Base-by-base conservation (phyloP, 1,140 invertebrate species). In the Eueides isabella region DNA sequence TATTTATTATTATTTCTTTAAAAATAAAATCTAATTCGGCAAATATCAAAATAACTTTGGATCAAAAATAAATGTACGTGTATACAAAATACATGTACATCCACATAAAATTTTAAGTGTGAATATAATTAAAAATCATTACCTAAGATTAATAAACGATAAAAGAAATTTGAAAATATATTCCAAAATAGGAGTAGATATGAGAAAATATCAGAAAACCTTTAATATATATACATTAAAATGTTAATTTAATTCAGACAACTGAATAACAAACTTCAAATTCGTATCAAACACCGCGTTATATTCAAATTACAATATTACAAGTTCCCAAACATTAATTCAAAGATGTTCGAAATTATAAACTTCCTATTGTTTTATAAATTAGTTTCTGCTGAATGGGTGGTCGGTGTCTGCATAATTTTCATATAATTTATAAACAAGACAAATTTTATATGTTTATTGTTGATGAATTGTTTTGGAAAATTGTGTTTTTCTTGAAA, bases 321-420 rank as follows among this genome's bases (percentile, higher is more conserved):
- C 33, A 38, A 41, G 44, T 68, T 61, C 28, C 14, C 23, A 30
- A 68, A 68, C 66, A 68, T 74, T 68, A 74, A 74, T 68, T 68
- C 61, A 29, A 64, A 63, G 72, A 63, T 66, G 66, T 48, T 68
- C 29, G 33, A 74, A 68, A 68, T 74, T 68, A 30, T n/a, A 28
- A 73, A 73, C 48, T 73, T 67, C 28, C 44, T 62, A 73, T 73
- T 73, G 71, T 67, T 67, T 73, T 55, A 55, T 61, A 74, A 74
- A 68, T 74, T 74, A 68, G 72, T 68, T 74, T 68, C 66, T 35
- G 48, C 29, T 29, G 63, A 31, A 35, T 19, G 41, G 65, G 11
- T 38, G 28, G 65, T n/a, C 44, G 28, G 30, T 44, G 23, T 30
- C 41, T 67, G 71, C 31, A 73, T 73, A 73, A 67, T 73, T 73